phyloP scores from a whole-genome alignment of 1,140 invertebrate species.

The Drosophila subobscura region DNA sequence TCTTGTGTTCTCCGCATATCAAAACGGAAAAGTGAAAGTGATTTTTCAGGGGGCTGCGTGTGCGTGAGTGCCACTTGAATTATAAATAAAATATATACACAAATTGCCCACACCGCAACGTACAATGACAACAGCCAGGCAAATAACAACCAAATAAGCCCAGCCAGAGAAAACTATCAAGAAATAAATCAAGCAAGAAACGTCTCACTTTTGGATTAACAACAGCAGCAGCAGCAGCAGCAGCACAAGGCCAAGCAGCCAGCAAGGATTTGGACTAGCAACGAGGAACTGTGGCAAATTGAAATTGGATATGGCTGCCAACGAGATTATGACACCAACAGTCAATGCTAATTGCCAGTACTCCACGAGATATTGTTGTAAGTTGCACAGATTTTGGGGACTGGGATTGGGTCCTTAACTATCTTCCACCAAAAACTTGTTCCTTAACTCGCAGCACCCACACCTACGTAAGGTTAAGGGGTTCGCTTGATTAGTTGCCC shows the following conservation, averaged over 20 bases:
- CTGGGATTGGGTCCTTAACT: neutral
- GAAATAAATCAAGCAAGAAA: slow-evolving; percentile 10
- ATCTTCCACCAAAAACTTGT: neutral
- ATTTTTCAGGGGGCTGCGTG: slow-evolving; percentile 43
- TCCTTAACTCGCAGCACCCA: slow-evolving; percentile 11
- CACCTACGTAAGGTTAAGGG: neutral
- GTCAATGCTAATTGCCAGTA: slow-evolving; percentile 82
- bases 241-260: neutral
- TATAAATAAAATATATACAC: slow-evolving; percentile 39
- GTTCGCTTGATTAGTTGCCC: neutral
- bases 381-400: slow-evolving; percentile 35
- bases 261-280: slow-evolving; percentile 44
- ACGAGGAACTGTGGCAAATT: slow-evolving; percentile 9
- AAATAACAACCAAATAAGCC: slow-evolving; percentile 44
- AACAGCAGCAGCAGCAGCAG: neutral
- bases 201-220: slow-evolving; percentile 60
- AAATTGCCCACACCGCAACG: slow-evolving; percentile 21
- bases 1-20: slow-evolving; percentile 72
- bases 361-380: slow-evolving; percentile 83
- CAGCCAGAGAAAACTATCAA: slow-evolving; percentile 60
- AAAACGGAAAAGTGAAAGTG: slow-evolving; percentile 78
- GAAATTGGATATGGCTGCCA: slow-evolving; percentile 77
- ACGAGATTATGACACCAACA: slow-evolving; percentile 81
- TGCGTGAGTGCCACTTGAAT: slow-evolving; percentile 76
- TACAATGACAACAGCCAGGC: slow-evolving; percentile 64